Percentiles rank a stretch among this genome's conserved stretches.
Evolutionary conservation across 2,888 invertebrate species (phyloP).

Genomic region (Hedya salicella): DNA sequence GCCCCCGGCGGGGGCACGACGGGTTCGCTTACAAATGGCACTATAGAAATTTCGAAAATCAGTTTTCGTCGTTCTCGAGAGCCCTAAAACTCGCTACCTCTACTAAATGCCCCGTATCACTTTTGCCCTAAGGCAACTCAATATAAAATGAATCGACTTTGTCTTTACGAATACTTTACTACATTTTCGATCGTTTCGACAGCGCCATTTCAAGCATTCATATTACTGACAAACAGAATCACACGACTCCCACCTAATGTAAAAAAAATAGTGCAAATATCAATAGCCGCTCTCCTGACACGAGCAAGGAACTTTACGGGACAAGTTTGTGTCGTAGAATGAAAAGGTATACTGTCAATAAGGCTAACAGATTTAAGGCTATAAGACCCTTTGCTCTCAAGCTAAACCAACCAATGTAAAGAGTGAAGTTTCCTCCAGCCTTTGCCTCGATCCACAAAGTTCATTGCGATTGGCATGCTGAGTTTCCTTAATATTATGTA

Average conservation of each 20-base stretch:
- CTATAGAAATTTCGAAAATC: conserved; percentile 28
- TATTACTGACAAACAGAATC: conserved; percentile 28
- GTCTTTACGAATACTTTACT: conserved; percentile 19
- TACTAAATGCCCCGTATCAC: conserved; percentile 44
- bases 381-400: not conserved
- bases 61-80: conserved; percentile 37
- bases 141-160: conserved; percentile 31
- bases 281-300: conserved; percentile 34
- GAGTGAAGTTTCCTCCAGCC: not conserved
- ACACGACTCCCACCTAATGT: conserved; percentile 38
- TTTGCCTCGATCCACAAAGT: not conserved
- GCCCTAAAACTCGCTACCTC: conserved; percentile 36
- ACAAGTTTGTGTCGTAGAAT: not conserved
- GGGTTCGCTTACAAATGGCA: conserved; percentile 23
- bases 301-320: not conserved
- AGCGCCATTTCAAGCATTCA: conserved; percentile 38
- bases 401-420: conserved; percentile 8
- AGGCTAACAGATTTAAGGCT: too few species aligned
- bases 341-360: not conserved
- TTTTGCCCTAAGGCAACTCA: conserved; percentile 29
- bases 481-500: not conserved
- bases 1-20: not conserved
- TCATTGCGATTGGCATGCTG: not conserved
- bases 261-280: conserved; percentile 42
- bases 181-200: conserved; percentile 35